These are phyloP conservation scores for Salpingus planirostris DNA, from an alignment of 2,888 invertebrate genomes.

Conservation along the genomic window DNA sequence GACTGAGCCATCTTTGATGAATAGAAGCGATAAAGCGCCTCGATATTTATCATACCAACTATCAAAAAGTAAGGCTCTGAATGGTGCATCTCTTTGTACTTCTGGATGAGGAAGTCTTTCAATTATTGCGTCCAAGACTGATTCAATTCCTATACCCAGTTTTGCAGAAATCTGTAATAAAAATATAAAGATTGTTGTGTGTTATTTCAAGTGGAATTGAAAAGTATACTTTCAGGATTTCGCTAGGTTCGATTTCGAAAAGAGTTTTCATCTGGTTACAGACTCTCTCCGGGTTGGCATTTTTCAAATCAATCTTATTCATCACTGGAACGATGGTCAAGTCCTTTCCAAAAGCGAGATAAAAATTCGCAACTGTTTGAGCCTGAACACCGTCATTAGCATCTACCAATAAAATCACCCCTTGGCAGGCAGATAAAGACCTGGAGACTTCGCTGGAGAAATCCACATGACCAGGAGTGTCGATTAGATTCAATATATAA, in stretches of 20 bases:
- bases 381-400: constrained; percentile 95
- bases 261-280: constrained; percentile 67
- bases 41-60: constrained; percentile 87
- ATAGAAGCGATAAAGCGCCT: constrained; percentile 70
- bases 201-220: too few species aligned
- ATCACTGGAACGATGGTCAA: constrained; percentile 82
- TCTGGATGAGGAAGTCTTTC: constrained; percentile 67
- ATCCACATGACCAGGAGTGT: constrained; percentile 98
- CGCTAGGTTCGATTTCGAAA: constrained; percentile 68
- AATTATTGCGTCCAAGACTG: constrained; percentile 70
- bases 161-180: constrained; percentile 73
- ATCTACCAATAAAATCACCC: constrained; percentile 89
- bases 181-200: constrained; percentile 3
- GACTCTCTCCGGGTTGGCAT: constrained; percentile 79
- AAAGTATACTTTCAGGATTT: constrained; percentile 59
- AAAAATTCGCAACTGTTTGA: constrained; percentile 96
- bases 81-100: constrained; percentile 49
- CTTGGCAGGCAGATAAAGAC: constrained; percentile 88
- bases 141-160: constrained; percentile 71
- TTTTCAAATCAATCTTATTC: constrained; percentile 93
- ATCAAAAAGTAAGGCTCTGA: constrained; percentile 83
- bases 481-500: constrained; percentile 89
- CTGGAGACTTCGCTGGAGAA: constrained; percentile 85
- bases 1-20: constrained; percentile 68
- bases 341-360: constrained; percentile 76